Base-by-base conservation (phyloP, 2,113 vertebrate species). In the Grammomys dolichurus region DNA sequence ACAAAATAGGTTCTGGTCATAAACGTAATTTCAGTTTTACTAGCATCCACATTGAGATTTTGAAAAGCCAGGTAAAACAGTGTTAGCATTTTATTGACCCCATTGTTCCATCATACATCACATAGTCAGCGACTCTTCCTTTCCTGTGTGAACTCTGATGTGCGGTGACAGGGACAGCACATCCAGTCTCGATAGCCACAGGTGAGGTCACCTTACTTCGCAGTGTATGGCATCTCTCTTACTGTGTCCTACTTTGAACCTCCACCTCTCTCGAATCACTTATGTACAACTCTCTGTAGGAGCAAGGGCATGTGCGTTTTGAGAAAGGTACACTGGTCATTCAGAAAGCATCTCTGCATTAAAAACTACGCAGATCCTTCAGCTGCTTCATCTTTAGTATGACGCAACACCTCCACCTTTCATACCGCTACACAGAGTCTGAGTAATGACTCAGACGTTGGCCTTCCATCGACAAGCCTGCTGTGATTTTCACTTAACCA, bases 81-180 rank as follows among this genome's bases (percentile, higher is more conserved):
- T 73, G 92, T 89, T 86, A 95, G 51, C 36, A 36, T 78, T 91
- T 96, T 60, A 31, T 40, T 78, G 88, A 87, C 46, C 26, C 43
- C 40, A 87, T 1, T 88, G 2, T 91, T 67, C 40, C 46, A 22
- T 51, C 43, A 31, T 82, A 19, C 56, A 77, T 26, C 46, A 46
- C 70, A 4, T 77, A 90, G 36, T 78, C 54, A 82, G 24, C 70
- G 65, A 14, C 51, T 70, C 67, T 13, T 46, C 80, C 4, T 77
- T 87, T 84, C 60, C 63, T 58, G 7, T 43, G 76, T 88, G 82
- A 72, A 95, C 69, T 51, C 40, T 92, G 56, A 9, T 87, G 10
- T 90, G 22, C 46, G 26, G 65, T 70, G 80, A 36, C 3, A 82
- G 13, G 65, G 85, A 63, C 0, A 60, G 10, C 22, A 70, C 54